Conservation (phyloP, 2,888 invertebrate genomes). For the Leucozona laternaria region DNA sequence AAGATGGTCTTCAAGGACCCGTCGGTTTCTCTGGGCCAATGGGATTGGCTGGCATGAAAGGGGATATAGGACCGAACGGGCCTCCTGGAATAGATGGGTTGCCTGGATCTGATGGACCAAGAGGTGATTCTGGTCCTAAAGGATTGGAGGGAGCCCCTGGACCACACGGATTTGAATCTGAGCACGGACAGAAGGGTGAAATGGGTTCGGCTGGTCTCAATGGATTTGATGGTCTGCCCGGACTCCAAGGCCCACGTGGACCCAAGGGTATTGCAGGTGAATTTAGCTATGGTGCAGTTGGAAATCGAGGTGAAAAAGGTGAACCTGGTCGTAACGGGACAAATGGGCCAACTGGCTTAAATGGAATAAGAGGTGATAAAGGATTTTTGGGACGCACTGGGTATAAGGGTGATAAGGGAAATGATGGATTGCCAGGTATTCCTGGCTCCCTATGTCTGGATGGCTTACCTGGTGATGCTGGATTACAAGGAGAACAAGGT, state of each 20-base stretch:
- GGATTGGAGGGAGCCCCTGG: slow-evolving; percentile 88
- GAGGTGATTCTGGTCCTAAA: slow-evolving; percentile 87
- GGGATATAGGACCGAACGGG: slow-evolving; percentile 81
- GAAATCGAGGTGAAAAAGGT: slow-evolving; percentile 88
- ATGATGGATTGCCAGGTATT: slow-evolving; percentile 86
- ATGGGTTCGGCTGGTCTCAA: slow-evolving; percentile 86
- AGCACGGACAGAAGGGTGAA: slow-evolving; percentile 94
- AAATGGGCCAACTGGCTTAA: slow-evolving; percentile 86
- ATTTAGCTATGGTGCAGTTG: slow-evolving; percentile 87
- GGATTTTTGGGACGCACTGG: slow-evolving; percentile 85
- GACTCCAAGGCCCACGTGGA: slow-evolving; percentile 88
- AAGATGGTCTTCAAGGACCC: slow-evolving; percentile 85
- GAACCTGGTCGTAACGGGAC: slow-evolving; percentile 89
- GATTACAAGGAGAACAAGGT: slow-evolving; percentile 86
- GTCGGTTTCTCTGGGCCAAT: slow-evolving; percentile 87
- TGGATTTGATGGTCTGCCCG: slow-evolving; percentile 90
- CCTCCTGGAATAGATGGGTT: slow-evolving; percentile 81
- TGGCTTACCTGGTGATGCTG: slow-evolving; percentile 87
- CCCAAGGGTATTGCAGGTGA: slow-evolving; percentile 88
- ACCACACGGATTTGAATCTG: slow-evolving; percentile 90
- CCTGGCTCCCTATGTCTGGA: slow-evolving; percentile 88
- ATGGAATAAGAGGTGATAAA: slow-evolving; percentile 86
- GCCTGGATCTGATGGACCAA: slow-evolving; percentile 87
- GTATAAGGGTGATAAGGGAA: slow-evolving; percentile 86
- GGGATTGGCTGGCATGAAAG: slow-evolving; percentile 86